phyloP scores from a whole-genome alignment of 2,113 vertebrate species.

The Terrapene triunguis region DNA sequence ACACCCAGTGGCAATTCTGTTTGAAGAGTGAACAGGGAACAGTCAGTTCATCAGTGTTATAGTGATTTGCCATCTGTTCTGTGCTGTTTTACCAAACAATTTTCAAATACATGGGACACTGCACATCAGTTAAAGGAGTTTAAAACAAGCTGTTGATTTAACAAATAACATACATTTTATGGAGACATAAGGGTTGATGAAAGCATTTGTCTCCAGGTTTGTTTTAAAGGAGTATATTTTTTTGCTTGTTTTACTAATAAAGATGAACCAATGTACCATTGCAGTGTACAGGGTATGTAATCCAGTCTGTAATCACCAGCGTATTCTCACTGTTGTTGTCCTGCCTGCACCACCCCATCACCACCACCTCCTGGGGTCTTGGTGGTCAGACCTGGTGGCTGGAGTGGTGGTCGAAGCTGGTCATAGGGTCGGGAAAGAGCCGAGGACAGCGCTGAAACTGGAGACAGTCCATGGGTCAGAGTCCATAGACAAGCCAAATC shows the following conservation, averaged over 20 bases:
- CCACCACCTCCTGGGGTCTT: not conserved
- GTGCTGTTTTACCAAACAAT: not conserved
- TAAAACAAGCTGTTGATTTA: not conserved
- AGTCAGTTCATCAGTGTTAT: not conserved
- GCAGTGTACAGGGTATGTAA: not conserved
- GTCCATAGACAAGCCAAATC: not conserved
- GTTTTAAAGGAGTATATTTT: not conserved
- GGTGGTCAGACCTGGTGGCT: not conserved
- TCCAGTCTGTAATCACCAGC: not conserved
- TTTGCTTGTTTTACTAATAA: not conserved
- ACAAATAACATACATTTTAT: not conserved
- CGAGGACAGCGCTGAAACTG: not conserved
- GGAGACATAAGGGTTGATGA: accelerated
- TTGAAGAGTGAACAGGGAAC: not conserved
- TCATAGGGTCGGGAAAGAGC: not conserved
- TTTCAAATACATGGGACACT: not conserved
- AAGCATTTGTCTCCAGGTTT: not conserved
- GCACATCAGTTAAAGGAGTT: not conserved
- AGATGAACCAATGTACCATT: not conserved
- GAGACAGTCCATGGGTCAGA: not conserved
- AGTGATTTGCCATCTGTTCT: not conserved
- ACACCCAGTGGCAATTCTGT: not conserved
- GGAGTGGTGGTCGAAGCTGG: not conserved
- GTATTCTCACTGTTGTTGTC: not conserved
- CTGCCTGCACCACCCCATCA: not conserved